Evolutionary conservation across 2,113 vertebrate species (phyloP), one percentile per base, ranked within the genome.

Genomic region (Actenoides hombroni): DNA sequence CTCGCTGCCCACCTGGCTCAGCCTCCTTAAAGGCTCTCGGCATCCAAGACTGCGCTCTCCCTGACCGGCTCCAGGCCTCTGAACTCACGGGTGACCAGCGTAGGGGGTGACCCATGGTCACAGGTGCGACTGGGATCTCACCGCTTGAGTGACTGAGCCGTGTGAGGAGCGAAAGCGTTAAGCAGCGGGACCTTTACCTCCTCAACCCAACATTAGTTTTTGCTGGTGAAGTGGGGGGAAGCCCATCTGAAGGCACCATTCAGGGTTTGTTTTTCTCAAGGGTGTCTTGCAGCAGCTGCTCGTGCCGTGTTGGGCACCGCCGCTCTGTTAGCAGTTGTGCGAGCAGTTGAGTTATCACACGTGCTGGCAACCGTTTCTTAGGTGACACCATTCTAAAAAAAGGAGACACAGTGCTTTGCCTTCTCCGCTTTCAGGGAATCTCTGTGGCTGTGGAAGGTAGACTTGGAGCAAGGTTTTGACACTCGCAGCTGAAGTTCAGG

Each of bases 341-440:
- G 2, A n/a, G 49, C 42, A 48, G 24, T 11, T 31, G 42, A 44
- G 13, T 35, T 86, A 18, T 13, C 57, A 16, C 57, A 14, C 1
- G 0, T 1, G 6, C 73, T 64, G 46, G 56, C 33, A 39, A 54
- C 29, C 2, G 0, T 42, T 70, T 78, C 46, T 83, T 51, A 23
- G 48, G 53, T 56, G 44, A 28, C 44, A 29, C 23, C 16, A 12
- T 60, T 81, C 33, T 51, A 48, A 16, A 75, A 75, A 53, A 24
- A 63, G 16, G 28, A 67, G 21, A 10, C 0, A 8, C 0, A 0
- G 9, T 25, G 14, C n/a, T 86, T 88, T 44, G 10, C 37, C 57
- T 91, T 83, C 54, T 48, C 26, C 2, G 0, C 73, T 63, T 51
- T 33, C 42, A 15, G 16, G 20, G 21, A 37, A 29, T 76, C 25